phyloP scores from a whole-genome alignment of 2,797 vertebrate species.

The Diplodus puntazzo region DNA sequence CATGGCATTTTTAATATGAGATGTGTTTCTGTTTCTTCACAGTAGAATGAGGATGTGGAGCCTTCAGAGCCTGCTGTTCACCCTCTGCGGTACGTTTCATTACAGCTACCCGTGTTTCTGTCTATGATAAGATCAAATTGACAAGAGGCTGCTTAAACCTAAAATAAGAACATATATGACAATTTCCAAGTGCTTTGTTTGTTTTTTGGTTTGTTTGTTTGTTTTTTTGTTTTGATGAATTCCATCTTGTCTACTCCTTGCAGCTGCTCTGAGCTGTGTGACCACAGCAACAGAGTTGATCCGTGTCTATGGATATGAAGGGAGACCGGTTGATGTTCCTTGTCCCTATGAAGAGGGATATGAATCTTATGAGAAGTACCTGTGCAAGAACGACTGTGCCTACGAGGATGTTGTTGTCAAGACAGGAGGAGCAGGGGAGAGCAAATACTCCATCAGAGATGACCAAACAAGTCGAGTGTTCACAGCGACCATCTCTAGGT shows the following conservation, averaged over 20 bases:
- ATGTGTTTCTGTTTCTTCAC: constrained; percentile 19
- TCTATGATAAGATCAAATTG: neutral
- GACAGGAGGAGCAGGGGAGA: neutral
- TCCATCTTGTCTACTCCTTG: neutral
- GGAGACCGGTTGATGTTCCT: constrained; percentile 9
- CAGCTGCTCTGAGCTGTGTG: constrained; percentile 40
- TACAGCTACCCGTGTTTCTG: neutral
- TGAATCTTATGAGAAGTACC: constrained; percentile 65
- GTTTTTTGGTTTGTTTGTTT: neutral
- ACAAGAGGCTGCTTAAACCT: too few relatives aligned
- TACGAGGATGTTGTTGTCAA: constrained; percentile 27
- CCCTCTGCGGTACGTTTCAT: constrained; percentile 55
- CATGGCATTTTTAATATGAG: too few relatives aligned
- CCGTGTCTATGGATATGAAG: constrained; percentile 42
- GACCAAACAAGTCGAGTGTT: neutral
- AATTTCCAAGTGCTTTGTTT: neutral
- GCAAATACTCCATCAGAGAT: constrained; percentile 56
- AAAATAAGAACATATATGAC: too few relatives aligned
- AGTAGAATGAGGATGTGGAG: constrained; percentile 15
- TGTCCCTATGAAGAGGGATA: neutral
- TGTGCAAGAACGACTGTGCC: constrained; percentile 62
- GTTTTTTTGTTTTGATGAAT: neutral
- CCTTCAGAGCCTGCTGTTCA: neutral
- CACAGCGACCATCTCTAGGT: constrained; percentile 43
- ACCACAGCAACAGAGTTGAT: neutral